Base-by-base conservation (phyloP, 2,797 vertebrate species). In the Phalloptychus januarius region DNA sequence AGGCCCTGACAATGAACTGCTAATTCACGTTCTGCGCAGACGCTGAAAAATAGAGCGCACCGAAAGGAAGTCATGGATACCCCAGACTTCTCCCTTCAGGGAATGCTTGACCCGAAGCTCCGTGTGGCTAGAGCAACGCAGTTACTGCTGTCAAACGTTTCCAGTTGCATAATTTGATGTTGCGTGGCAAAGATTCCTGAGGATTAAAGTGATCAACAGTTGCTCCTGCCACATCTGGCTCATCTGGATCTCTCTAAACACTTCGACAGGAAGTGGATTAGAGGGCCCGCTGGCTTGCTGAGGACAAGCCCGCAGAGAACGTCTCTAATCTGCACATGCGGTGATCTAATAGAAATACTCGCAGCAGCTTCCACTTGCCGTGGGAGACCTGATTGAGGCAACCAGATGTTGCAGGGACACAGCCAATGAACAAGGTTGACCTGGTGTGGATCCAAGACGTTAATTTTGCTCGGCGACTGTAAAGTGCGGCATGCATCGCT, bases 251-350 rank as follows among this genome's bases (percentile, higher is more conserved):
- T 38, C 79, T 74, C 80, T 28, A 69, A 73, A 74, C 56, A 40
- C 36, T 69, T 78, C 77, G 61, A 87, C 91, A 90, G 91, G 91
- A 91, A 89, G 91, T 91, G 88, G 90, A 93, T 93, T 92, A 92
- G 81, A 56, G 79, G 15, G 12, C 28, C 13, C 36, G 70, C 63
- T 69, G 78, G 81, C 74, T 76, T 45, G 38, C 73, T 23, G 75
- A 91, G 85, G 86, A 89, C 88, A 79, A 80, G 79, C 79, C 88
- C 74, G 46, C 33, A 38, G 83, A 83, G 90, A 80, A 77, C 81
- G 82, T 82, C 80, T 83, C 54, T 90, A 91, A 92, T 91, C 90
- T 89, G 80, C 77, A 85, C 73, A 77, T 85, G 74, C 73, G 75
- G 80, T 84, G 74, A 87, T 85, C 85, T 82, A 83, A 86, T 72